Evolutionary conservation across 2,797 vertebrate genomes (phyloP).

Genomic region (Rachycentron canadum): DNA sequence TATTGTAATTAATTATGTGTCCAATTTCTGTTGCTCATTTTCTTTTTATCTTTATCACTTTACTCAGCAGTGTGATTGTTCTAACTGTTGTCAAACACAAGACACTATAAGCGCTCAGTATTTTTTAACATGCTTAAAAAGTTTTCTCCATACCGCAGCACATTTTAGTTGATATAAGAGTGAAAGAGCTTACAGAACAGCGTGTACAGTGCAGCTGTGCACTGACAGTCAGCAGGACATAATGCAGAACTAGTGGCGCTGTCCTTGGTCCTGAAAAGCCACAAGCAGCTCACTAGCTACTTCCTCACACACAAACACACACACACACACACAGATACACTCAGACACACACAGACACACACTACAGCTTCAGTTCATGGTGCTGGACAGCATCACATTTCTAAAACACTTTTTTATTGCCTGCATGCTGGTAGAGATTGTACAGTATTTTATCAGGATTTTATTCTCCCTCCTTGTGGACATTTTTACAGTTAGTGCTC

Average conservation of each 20-base stretch:
- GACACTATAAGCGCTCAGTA: neutral
- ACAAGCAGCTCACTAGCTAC: constrained; percentile 6
- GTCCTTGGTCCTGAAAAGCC: constrained; percentile 70
- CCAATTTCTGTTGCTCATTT: neutral
- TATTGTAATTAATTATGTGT: neutral
- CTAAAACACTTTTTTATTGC: constrained; percentile 47
- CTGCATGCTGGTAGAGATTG: constrained; percentile 34
- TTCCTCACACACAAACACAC: constrained; percentile 1
- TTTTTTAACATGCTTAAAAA: neutral
- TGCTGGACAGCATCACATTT: constrained; percentile 47
- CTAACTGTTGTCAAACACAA: constrained; percentile 9
- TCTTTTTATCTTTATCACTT: neutral
- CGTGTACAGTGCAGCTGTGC: constrained; percentile 6
- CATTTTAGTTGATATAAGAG: constrained; percentile 9
- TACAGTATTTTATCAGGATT: constrained; percentile 48
- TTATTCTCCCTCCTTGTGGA: constrained; percentile 38
- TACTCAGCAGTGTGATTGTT: neutral
- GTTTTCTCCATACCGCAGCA: neutral
- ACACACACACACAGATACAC: neutral
- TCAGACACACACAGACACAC: neutral
- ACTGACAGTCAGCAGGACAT: constrained; percentile 38
- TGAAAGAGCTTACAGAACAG: constrained; percentile 48
- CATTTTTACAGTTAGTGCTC: constrained; percentile 48
- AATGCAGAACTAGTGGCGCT: constrained; percentile 33
- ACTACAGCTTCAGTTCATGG: constrained; percentile 37